These are phyloP conservation scores for Anoplophora glabripennis DNA, from an alignment of 1,140 invertebrate genomes.

Conservation along the genomic window DNA sequence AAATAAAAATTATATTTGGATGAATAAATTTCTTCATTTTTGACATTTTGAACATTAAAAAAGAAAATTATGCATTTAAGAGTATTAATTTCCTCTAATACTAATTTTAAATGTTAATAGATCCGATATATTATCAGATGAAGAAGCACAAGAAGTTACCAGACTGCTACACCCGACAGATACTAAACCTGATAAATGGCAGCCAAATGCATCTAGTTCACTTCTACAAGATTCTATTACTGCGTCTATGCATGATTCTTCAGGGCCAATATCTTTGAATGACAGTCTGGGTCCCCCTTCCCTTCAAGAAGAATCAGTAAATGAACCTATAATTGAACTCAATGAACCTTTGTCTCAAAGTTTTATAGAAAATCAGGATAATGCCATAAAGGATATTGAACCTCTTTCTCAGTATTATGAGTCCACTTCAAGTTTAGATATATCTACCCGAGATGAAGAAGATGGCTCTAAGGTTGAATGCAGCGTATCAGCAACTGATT, in stretches of 20 bases:
- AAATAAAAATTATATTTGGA: no score
- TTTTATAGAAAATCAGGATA: conserved; percentile 19
- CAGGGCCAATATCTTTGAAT: conserved; percentile 43
- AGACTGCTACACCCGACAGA: conserved; percentile 66
- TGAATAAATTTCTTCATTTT: no score
- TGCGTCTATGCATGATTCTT: conserved; percentile 39
- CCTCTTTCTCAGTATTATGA: conserved; percentile 39
- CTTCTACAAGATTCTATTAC: conserved; percentile 42
- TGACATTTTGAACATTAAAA: no score
- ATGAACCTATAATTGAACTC: conserved; percentile 33
- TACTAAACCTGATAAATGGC: conserved; percentile 51
- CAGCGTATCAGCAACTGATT: conserved; percentile 44
- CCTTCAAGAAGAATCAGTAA: conserved; percentile 40
- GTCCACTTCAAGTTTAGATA: conserved; percentile 43
- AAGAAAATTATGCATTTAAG: no score
- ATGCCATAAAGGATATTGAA: conserved; percentile 28
- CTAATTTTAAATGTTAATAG: conserved; percentile 31
- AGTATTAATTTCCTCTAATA: background rate
- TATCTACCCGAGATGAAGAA: conserved; percentile 41
- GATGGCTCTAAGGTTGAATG: conserved; percentile 34
- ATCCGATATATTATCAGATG: conserved; percentile 75
- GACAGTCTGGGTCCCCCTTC: conserved; percentile 44
- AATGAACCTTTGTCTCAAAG: conserved; percentile 26
- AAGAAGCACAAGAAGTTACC: conserved; percentile 82
- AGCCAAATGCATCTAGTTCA: conserved; percentile 52